Percentiles rank a stretch among this genome's conserved stretches.
Conservation (phyloP, 2,113 vertebrate genomes). For the Halcyon senegalensis region DNA sequence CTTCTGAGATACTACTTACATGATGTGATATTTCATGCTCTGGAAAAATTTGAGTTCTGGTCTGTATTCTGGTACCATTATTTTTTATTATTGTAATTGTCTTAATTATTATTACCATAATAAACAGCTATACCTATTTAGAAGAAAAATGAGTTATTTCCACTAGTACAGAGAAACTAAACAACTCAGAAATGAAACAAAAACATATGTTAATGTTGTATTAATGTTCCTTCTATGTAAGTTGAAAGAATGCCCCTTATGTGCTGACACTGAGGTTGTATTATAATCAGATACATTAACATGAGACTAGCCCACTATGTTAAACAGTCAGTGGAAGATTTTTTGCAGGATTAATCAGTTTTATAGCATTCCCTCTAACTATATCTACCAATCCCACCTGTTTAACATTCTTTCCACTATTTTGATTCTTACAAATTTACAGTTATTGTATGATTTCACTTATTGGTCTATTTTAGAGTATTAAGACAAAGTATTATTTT, state of each 20-base stretch:
- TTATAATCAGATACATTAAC: slow-evolving; percentile 28
- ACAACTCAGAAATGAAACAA: neutral
- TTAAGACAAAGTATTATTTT: slow-evolving; percentile 6
- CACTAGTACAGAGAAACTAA: neutral
- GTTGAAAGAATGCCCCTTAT: neutral
- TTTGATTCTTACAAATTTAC: neutral
- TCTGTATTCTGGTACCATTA: neutral
- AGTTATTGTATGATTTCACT: neutral
- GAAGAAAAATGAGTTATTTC: neutral
- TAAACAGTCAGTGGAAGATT: neutral
- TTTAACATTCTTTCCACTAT: neutral
- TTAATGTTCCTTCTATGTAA: neutral
- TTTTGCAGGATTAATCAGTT: slow-evolving; percentile 15
- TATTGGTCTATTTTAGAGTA: neutral
- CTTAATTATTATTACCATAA: neutral
- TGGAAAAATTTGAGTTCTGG: neutral
- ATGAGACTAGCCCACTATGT: neutral
- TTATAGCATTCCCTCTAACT: neutral
- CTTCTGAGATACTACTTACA: neutral
- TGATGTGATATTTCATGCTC: neutral
- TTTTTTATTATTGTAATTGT: neutral
- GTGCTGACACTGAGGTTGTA: neutral
- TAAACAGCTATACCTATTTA: neutral
- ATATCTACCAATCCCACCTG: neutral
- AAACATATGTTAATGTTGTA: neutral